These are phyloP conservation scores for Leucoma salicis DNA, from an alignment of 2,888 invertebrate species.

Conservation along the genomic window DNA sequence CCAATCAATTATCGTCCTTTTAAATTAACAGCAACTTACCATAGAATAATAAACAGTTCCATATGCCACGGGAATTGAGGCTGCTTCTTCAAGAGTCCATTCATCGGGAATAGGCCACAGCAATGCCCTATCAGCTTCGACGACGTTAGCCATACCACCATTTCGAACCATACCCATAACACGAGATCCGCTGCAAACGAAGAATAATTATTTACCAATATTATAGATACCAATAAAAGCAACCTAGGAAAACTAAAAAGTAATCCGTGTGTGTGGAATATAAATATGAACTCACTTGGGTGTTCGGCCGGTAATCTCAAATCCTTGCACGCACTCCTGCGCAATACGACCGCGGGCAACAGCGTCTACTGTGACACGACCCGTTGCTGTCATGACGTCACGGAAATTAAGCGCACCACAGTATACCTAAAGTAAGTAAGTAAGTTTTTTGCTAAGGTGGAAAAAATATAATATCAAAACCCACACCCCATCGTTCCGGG, in stretches of 20 bases:
- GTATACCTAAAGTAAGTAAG: conserved; percentile 80
- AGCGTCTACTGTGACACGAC: conserved; percentile 92
- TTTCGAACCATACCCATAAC: conserved; percentile 85
- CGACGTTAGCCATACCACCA: conserved; percentile 83
- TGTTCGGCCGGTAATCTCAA: conserved; percentile 85
- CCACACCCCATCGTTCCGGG: too few relatives aligned
- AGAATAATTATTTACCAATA: conserved; percentile 1
- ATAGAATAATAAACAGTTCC: conserved; percentile 83
- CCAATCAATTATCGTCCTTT: background rate
- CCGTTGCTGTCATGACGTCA: conserved; percentile 96
- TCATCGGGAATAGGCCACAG: conserved; percentile 87
- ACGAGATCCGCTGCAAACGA: conserved; percentile 73
- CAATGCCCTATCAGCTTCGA: conserved; percentile 78
- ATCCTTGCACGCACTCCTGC: conserved; percentile 86
- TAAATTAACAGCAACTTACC: conserved; percentile 58
- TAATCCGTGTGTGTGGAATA: too few relatives aligned
- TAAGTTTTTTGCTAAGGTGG: too few relatives aligned
- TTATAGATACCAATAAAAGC: too few relatives aligned
- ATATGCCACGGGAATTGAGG: conserved; percentile 91
- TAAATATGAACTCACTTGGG: conserved; percentile 49
- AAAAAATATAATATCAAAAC: too few relatives aligned
- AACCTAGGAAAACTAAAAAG: too few relatives aligned
- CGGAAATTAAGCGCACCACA: conserved; percentile 95
- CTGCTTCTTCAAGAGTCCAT: conserved; percentile 89
- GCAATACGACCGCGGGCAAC: conserved; percentile 85